Evolutionary conservation across 2,113 vertebrate species (phyloP).

Genomic region (Petroica traversi): DNA sequence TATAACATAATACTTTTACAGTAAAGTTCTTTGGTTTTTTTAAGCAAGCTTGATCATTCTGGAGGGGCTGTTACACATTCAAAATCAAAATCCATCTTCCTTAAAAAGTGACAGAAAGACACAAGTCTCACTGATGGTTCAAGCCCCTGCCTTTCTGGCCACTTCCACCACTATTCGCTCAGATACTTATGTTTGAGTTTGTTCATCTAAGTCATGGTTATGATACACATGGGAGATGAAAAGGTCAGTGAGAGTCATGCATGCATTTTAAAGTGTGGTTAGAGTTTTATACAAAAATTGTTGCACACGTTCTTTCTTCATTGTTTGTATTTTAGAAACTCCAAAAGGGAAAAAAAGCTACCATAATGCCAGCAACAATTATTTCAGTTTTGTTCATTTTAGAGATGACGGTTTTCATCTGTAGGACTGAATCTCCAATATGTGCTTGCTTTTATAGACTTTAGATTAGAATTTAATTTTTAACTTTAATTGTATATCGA

Average conservation of each 20-base stretch:
- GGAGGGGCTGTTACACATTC: background rate
- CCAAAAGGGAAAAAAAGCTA: background rate
- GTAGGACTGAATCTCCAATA: background rate
- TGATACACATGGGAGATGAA: rapidly evolving
- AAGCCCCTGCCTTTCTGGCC: background rate
- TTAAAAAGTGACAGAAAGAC: background rate
- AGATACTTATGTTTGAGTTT: background rate
- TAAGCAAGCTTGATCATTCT: background rate
- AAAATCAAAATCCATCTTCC: background rate
- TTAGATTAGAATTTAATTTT: background rate
- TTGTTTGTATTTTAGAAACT: background rate
- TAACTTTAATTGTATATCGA: background rate
- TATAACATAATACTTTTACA: background rate
- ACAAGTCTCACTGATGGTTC: background rate
- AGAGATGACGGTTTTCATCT: background rate
- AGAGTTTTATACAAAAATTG: background rate
- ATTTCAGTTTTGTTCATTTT: background rate
- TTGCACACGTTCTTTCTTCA: background rate
- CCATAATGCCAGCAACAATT: background rate
- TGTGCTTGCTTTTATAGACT: background rate
- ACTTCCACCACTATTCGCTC: background rate
- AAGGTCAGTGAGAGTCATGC: background rate
- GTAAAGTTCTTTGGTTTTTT: background rate
- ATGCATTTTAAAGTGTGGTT: background rate
- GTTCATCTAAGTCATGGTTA: background rate